A percentile compares a stretch with the other conserved stretches of the same genome.
Evolutionary conservation across 1,140 invertebrate species (phyloP).

Genomic region (Drosophila mauritiana): DNA sequence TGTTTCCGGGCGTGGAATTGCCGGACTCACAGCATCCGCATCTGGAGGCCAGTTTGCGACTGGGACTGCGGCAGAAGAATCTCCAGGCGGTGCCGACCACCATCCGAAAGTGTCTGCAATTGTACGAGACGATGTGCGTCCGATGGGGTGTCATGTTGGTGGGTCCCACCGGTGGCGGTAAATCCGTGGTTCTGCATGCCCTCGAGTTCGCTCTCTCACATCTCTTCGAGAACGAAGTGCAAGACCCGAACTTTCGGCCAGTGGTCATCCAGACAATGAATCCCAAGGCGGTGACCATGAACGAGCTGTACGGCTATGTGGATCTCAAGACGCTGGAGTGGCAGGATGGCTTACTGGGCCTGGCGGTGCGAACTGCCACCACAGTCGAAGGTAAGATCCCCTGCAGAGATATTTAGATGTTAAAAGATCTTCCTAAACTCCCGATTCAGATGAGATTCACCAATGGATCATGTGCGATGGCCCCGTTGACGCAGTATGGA

Average conservation of each 20-base stretch:
- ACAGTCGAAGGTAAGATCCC: constrained; percentile 85
- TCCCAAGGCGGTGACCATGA: constrained; percentile 95
- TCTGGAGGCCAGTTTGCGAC: constrained; percentile 87
- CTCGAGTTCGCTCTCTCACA: constrained; percentile 88
- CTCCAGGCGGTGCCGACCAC: constrained; percentile 88
- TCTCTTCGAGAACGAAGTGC: constrained; percentile 86
- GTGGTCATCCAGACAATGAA: constrained; percentile 91
- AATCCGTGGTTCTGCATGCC: constrained; percentile 89
- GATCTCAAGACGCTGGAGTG: constrained; percentile 94
- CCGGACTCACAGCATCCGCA: constrained; percentile 92
- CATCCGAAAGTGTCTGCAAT: constrained; percentile 92
- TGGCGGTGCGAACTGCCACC: constrained; percentile 89
- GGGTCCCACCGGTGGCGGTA: constrained; percentile 94
- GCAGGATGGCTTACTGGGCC: constrained; percentile 93
- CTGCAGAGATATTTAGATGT: neutral
- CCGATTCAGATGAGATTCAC: constrained; percentile 86
- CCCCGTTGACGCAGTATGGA: constrained; percentile 97
- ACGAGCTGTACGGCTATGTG: constrained; percentile 95
- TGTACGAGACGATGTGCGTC: constrained; percentile 96
- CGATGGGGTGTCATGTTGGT: constrained; percentile 97
- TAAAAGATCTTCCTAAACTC: neutral
- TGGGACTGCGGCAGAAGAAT: constrained; percentile 85
- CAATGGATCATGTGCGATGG: constrained; percentile 96
- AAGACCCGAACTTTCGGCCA: constrained; percentile 86
- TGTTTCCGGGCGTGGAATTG: constrained; percentile 93